Evolutionary conservation across 2,888 invertebrate genomes (phyloP).

Genomic region (Chrysolina oricalcia): DNA sequence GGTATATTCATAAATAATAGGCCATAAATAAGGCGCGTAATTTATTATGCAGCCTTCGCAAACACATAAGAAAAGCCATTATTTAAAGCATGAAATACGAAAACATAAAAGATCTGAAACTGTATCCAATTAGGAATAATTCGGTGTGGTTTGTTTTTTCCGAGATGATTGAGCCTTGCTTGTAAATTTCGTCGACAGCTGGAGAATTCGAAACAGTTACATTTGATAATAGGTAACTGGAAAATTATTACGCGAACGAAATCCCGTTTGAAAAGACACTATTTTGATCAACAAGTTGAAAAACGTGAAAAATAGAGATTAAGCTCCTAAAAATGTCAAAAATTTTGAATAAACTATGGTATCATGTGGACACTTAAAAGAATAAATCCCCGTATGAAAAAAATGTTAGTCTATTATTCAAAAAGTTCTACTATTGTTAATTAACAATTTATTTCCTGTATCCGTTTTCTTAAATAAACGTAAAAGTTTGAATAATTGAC

Average conservation of each 20-base stretch:
- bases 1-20: constrained; percentile 42
- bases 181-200: constrained; percentile 5
- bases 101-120: constrained; percentile 9
- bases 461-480: no score
- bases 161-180: background rate
- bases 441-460: no score
- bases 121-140: constrained; percentile 4
- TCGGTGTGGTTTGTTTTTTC: background rate
- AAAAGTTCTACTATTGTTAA: no score
- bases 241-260: background rate
- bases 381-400: no score
- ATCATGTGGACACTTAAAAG: no score
- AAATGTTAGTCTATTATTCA: no score
- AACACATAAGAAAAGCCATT: constrained; percentile 15
- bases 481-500: no score
- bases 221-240: background rate
- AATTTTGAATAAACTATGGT: no score
- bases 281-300: no score
- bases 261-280: background rate
- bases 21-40: constrained; percentile 39
- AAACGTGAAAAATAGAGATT: no score
- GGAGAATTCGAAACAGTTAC: constrained; percentile 1
- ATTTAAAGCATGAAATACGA: background rate
- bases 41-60: constrained; percentile 31
- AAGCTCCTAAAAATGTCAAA: no score